Base-by-base conservation (phyloP, 1,140 invertebrate species). In the Drosophila pachea region DNA sequence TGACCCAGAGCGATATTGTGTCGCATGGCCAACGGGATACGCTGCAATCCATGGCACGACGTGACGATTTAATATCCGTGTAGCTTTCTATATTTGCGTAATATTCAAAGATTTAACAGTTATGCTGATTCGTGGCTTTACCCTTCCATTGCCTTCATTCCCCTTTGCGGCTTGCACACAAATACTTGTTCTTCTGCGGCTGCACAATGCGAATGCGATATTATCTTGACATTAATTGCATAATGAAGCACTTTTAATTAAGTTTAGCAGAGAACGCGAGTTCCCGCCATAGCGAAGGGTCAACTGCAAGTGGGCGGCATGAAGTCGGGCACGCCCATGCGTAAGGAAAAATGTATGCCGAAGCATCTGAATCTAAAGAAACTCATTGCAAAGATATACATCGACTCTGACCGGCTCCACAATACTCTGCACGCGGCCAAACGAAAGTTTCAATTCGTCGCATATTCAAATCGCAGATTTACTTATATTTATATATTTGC, bases 221-320 rank as follows among this genome's bases (percentile, higher is more conserved):
- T 84, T 76, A 86, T 86, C 76, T 84, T 68, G 64, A 67, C 69
- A 79, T 84, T 84, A 84, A 84, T 84, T 84, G 79, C 79, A 84
- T 84, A 84, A 84, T 84, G 84, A 84, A 84, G 79, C 76, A 86
- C 76, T 84, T 84, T 84, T 84, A 84, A 84, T 84, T 86, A 84
- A 81, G 81, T 84, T 84, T 84, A 64, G 55, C 68, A 69, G 68
- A 75, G 67, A 78, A 70, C 64, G 43, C 48, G 43, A 69, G 71
- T 58, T 47, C 74, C 54, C 74, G 40, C 49, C 22, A 8, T 47
- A 12, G 42, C 29, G 16, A 42, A 40, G 40, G 32, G 2, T 43
- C 14, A 8, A 8, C 50, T 11, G 38, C 40, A 9, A 33, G n/a
- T 4, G 36, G 35, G 33, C 12, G 33, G 16, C 6, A 16, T 22